Percentiles rank a stretch among this genome's conserved stretches.
phyloP scores from a whole-genome alignment of 1,140 invertebrate genomes.

The Orius laevigatus region DNA sequence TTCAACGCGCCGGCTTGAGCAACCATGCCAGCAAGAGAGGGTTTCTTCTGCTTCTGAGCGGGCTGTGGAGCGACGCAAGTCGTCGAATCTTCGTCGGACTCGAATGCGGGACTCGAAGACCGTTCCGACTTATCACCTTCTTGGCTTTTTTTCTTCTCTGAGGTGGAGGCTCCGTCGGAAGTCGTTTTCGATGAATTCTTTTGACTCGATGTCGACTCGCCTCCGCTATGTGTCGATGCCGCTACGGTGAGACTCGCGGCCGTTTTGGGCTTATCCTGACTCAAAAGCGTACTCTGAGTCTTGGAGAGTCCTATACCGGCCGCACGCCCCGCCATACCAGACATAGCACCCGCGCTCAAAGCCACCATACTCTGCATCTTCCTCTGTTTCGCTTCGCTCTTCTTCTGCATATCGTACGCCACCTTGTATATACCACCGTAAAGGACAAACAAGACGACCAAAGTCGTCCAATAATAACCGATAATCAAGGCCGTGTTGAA shows the following conservation, averaged over 20 bases:
- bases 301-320: constrained; percentile 70
- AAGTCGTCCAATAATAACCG: constrained; percentile 93
- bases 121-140: constrained; percentile 59
- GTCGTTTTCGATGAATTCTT: constrained; percentile 35
- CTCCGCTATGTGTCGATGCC: constrained; percentile 21
- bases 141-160: constrained; percentile 16
- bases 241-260: constrained; percentile 13
- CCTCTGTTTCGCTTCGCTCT: constrained; percentile 84
- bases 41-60: constrained; percentile 12
- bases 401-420: constrained; percentile 94
- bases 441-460: constrained; percentile 81
- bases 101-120: constrained; percentile 87
- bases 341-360: constrained; percentile 69
- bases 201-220: constrained; percentile 41
- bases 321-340: constrained; percentile 72
- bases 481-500: constrained; percentile 97
- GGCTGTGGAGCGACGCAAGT: constrained; percentile 21
- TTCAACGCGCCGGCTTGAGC: constrained; percentile 38
- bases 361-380: constrained; percentile 91
- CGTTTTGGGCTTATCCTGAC: constrained; percentile 47
- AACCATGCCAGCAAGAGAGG: constrained; percentile 38
- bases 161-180: constrained; percentile 9
- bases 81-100: constrained; percentile 79
- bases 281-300: constrained; percentile 49
- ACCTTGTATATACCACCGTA: constrained; percentile 98